phyloP scores from a whole-genome alignment of 2,113 vertebrate genomes.

The Barnardius zonarius region DNA sequence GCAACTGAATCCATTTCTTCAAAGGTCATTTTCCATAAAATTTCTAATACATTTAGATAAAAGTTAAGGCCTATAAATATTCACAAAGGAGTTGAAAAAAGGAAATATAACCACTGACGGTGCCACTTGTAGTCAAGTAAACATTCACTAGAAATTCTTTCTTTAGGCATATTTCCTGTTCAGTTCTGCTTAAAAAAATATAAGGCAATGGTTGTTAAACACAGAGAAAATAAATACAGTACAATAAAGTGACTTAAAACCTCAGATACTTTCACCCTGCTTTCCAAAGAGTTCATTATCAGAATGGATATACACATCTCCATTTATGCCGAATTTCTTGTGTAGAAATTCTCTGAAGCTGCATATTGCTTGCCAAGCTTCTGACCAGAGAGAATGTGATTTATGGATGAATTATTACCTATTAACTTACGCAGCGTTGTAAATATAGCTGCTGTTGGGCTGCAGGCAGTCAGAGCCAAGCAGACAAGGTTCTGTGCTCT shows the following conservation, averaged over 20 bases:
- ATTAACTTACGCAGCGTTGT: not conserved
- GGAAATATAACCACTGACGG: not conserved
- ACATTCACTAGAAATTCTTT: not conserved
- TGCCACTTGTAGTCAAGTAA: not conserved
- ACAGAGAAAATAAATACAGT: not conserved
- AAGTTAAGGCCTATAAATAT: not conserved
- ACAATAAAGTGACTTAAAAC: not conserved
- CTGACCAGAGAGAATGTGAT: not conserved
- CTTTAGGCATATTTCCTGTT: not conserved
- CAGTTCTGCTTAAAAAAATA: not conserved
- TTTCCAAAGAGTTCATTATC: not conserved
- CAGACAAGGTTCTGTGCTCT: not conserved
- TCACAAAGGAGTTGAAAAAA: not conserved
- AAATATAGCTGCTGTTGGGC: constrained; percentile 22
- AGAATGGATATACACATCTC: not conserved
- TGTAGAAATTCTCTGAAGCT: not conserved
- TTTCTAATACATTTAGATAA: not conserved
- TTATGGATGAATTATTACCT: constrained; percentile 39
- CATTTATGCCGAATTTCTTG: not conserved
- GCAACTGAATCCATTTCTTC: not conserved
- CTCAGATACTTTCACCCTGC: not conserved
- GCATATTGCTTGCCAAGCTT: not conserved
- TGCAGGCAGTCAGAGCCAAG: not conserved
- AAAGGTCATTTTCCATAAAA: not conserved
- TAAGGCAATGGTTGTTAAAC: not conserved